Evolutionary conservation across 2,888 invertebrate species (phyloP).

Genomic region (Eristalis intricaria): DNA sequence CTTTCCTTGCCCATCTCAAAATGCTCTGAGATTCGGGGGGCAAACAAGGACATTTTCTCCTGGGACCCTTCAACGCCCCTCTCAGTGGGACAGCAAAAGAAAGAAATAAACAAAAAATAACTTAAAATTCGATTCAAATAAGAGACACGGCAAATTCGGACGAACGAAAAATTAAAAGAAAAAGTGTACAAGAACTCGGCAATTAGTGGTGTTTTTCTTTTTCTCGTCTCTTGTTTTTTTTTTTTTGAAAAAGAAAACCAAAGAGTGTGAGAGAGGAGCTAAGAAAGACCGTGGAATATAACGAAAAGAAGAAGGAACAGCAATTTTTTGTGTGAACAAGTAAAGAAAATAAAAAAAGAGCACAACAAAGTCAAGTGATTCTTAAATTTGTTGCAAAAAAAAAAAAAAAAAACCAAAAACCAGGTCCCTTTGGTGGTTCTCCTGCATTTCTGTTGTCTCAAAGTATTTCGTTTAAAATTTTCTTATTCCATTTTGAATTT

Average conservation of each 20-base stretch:
- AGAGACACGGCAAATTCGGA: background rate
- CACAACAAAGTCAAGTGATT: conserved; percentile 33
- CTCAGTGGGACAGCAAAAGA: background rate
- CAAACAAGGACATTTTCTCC: background rate
- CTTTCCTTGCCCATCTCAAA: background rate
- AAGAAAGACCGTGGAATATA: background rate
- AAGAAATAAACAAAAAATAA: background rate
- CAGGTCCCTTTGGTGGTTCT: conserved; percentile 11
- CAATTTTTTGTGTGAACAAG: background rate
- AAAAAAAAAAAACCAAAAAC: background rate
- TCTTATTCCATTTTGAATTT: background rate
- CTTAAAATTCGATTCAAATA: background rate
- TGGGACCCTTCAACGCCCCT: background rate
- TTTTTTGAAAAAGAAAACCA: background rate
- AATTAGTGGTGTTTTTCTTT: conserved; percentile 1
- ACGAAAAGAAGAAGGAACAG: background rate
- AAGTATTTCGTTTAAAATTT: background rate
- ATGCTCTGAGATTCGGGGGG: background rate
- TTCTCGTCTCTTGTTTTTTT: background rate
- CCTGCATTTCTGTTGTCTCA: background rate
- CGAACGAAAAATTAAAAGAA: no score
- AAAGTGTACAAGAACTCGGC: conserved; percentile 3
- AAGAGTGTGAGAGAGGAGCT: background rate
- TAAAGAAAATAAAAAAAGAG: background rate
- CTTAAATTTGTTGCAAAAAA: conserved; percentile 23